phyloP scores from a whole-genome alignment of 2,797 vertebrate genomes.

The Molothrus ater region DNA sequence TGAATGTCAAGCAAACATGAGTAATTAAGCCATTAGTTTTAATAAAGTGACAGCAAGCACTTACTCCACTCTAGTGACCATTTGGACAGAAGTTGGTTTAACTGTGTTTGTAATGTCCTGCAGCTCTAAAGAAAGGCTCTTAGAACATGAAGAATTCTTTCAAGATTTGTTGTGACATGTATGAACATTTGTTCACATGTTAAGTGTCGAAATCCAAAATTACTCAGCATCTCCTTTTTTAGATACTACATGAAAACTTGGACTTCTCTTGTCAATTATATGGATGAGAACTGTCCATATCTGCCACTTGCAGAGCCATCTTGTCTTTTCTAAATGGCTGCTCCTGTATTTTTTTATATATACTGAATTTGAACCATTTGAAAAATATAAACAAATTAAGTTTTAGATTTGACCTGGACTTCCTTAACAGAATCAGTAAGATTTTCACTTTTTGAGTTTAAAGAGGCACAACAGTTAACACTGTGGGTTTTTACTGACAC shows the following conservation, averaged over 20 bases:
- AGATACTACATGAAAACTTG: neutral
- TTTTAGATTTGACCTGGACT: neutral
- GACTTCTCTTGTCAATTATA: neutral
- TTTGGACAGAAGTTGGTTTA: neutral
- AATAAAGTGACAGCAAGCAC: constrained; percentile 33
- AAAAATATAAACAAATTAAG: neutral
- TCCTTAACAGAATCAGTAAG: neutral
- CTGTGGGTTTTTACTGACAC: neutral
- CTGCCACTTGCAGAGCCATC: neutral
- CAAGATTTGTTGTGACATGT: neutral
- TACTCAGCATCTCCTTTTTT: neutral
- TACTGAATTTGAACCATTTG: neutral
- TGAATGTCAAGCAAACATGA: constrained; percentile 49
- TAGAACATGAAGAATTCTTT: neutral
- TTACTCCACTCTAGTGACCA: neutral
- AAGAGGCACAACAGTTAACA: neutral
- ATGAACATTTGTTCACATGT: neutral
- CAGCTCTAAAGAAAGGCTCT: neutral
- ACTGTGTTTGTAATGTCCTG: neutral
- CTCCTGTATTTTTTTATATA: neutral
- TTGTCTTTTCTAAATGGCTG: neutral
- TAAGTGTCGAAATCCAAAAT: neutral
- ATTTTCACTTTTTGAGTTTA: neutral
- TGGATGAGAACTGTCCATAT: neutral
- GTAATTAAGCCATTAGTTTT: constrained; percentile 45